A percentile compares a stretch with the other conserved stretches of the same genome.
phyloP scores from a whole-genome alignment of 2,797 vertebrate species.

The Malacoctenus gilli region DNA sequence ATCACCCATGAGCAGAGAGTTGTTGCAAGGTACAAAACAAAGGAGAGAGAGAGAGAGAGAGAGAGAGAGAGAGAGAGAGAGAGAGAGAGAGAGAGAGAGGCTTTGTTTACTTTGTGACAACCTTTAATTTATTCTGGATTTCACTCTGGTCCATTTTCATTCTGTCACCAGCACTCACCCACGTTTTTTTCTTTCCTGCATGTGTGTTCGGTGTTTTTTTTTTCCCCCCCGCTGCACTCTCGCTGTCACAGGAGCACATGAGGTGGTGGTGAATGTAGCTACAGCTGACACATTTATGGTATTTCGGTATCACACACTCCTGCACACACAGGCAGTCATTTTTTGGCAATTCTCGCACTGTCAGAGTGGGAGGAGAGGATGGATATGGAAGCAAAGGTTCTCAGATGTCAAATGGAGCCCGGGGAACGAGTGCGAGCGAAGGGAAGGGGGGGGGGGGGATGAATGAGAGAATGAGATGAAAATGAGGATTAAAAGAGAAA shows the following conservation, averaged over 20 bases:
- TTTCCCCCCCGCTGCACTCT: constrained; percentile 78
- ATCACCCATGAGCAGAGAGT: constrained; percentile 12
- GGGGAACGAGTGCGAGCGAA: constrained; percentile 5
- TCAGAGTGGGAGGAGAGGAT: constrained; percentile 17
- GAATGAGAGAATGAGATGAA: constrained; percentile 18
- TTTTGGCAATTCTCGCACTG: constrained; percentile 24
- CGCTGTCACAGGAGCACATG: constrained; percentile 75
- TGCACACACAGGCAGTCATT: constrained; percentile 82
- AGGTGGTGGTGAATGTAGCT: constrained; percentile 84
- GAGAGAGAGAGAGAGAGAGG: too few relatives aligned
- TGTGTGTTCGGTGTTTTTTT: constrained; percentile 75
- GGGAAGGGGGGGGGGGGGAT: too few relatives aligned
- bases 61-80: too few relatives aligned
- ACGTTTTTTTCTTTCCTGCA: constrained; percentile 77
- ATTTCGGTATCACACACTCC: constrained; percentile 77
- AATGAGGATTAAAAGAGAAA: constrained; percentile 16
- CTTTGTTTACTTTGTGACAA: too few relatives aligned
- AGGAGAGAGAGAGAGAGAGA: too few relatives aligned
- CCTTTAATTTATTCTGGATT: constrained; percentile 12
- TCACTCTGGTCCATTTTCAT: constrained; percentile 4
- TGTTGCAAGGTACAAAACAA: background rate
- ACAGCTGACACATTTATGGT: constrained; percentile 85
- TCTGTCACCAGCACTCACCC: background rate
- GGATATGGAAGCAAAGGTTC: constrained; percentile 32
- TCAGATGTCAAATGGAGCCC: constrained; percentile 24